Evolutionary conservation across 2,888 invertebrate species (phyloP).

Genomic region (Troides aeacus): DNA sequence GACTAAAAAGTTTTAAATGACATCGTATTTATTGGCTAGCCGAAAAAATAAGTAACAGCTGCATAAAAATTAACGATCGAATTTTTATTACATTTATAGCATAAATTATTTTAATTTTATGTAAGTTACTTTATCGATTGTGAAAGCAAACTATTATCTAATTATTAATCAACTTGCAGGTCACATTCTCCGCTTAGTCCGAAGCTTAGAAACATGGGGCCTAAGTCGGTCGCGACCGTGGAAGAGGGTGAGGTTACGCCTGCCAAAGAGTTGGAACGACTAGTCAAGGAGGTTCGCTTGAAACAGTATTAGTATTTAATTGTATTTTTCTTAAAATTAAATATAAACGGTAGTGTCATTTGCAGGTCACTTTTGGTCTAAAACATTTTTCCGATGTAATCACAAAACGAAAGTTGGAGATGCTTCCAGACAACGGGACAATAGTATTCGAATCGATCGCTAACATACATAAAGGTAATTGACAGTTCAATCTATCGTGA

Average conservation of each 20-base stretch:
- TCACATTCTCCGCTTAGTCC: constrained; percentile 84
- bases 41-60: constrained; percentile 5
- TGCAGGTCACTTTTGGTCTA: constrained; percentile 79
- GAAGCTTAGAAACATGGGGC: constrained; percentile 74
- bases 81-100: background rate
- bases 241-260: constrained; percentile 82
- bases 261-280: constrained; percentile 86
- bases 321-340: background rate
- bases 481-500: constrained; percentile 6
- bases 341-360: background rate
- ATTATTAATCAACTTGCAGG: constrained; percentile 50
- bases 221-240: constrained; percentile 72
- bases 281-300: constrained; percentile 82
- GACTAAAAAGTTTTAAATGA: constrained; percentile 32
- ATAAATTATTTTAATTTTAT: no score
- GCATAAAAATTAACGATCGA: background rate
- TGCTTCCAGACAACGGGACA: constrained; percentile 95
- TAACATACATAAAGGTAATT: constrained; percentile 86
- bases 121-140: no score
- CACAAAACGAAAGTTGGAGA: constrained; percentile 93
- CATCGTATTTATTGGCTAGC: background rate
- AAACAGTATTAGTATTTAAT: background rate
- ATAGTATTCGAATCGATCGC: constrained; percentile 95
- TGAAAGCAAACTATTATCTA: no score
- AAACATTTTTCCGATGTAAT: constrained; percentile 96